Conservation (phyloP, 1,140 invertebrate genomes). For the Lasaia peninsularis region DNA sequence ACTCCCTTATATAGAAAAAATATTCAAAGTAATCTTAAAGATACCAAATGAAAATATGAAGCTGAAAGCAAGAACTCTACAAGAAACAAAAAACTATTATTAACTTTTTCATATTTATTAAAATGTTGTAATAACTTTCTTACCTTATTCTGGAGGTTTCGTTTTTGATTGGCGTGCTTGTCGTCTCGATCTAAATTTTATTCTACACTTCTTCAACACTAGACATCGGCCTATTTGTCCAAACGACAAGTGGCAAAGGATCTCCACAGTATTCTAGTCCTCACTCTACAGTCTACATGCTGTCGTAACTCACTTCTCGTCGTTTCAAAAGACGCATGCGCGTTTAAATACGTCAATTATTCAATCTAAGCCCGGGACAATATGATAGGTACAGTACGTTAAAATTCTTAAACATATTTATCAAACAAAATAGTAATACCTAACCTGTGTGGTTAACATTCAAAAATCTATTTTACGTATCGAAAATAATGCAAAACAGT, state of each 20-base stretch:
- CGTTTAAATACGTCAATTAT: conserved; percentile 54
- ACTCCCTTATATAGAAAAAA: background rate
- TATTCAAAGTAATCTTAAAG: background rate
- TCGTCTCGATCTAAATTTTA: background rate
- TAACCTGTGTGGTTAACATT: too few relatives aligned
- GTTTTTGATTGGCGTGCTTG: background rate
- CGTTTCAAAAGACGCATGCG: conserved; percentile 50
- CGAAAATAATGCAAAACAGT: too few relatives aligned
- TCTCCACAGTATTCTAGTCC: conserved; percentile 14
- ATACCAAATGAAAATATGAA: conserved; percentile 15
- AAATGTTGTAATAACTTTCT: background rate
- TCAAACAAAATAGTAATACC: background rate
- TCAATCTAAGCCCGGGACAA: conserved; percentile 53
- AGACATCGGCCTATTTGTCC: conserved; percentile 7
- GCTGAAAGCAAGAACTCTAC: conserved; percentile 18
- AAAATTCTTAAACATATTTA: conserved; percentile 2
- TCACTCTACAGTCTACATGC: conserved; percentile 16
- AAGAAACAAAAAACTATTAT: conserved; percentile 14
- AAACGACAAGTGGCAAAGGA: conserved; percentile 28
- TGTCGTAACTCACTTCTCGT: conserved; percentile 48
- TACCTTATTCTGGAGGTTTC: background rate
- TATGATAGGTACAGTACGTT: background rate
- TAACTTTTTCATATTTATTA: background rate
- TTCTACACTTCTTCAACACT: conserved; percentile 16
- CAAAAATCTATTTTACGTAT: too few relatives aligned